Base-by-base conservation (phyloP, 2,797 vertebrate genomes). In the Peromyscus aztecus region DNA sequence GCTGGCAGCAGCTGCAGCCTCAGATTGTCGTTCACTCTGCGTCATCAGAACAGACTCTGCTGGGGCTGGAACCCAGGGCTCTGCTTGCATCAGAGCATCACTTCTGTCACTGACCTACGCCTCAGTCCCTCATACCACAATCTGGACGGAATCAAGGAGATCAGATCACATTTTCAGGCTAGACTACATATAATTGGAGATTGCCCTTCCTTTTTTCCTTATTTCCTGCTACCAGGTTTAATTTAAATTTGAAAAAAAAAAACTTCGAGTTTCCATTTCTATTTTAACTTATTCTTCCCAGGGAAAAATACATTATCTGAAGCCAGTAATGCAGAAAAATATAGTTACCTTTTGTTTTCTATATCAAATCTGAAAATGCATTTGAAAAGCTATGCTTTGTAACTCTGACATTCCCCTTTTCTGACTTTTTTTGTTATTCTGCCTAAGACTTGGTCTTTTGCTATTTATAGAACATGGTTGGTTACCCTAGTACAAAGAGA, bases 271-370 rank as follows among this genome's bases (percentile, higher is more conserved):
- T 67, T 84, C 34, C 5, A 29, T 85, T 88, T 89, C 19, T 55
- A 89, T 52, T 85, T 77, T 73, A 52, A 65, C 81, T 76, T 71
- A 89, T 46, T 92, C 23, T 96, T 80, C 9, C 46, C 61, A 29
- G 71, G 63, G 57, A 96, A 95, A 95, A 95, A 86, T 63, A 65
- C 29, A 87, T 71, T 40, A 65, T 80, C 34, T 89, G 55, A 91
- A 65, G 24, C 24, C 63, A 83, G 17, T 61, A 89, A 71, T 59
- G 21, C 23, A 85, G 49, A 71, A 96, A 55, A 84, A 52, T 37
- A 94, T 31, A 85, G 27, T 19, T 67, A 2, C 13, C 55, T 94
- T 90, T 40, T 87, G 73, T 76, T 81, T 90, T 63, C 40, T 91
- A 16, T 23, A 59, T 34, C 17, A 88, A 88, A 83, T 69, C 73